These are phyloP conservation scores for Pelochelys cantorii DNA, from an alignment of 2,797 vertebrate genomes.

Conservation along the genomic window DNA sequence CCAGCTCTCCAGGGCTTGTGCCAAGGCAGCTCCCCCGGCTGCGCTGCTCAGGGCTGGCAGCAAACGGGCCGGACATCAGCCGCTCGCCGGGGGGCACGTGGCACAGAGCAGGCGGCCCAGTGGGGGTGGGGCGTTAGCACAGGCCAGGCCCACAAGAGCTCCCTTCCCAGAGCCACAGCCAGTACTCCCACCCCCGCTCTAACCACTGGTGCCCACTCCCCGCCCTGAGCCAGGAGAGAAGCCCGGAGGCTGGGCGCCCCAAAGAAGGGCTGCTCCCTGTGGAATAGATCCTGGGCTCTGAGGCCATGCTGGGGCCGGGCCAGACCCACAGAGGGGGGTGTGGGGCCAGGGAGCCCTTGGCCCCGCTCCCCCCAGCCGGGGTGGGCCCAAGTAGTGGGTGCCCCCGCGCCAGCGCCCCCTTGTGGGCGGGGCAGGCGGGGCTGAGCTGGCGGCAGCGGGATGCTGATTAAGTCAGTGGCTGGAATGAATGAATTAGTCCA, in stretches of 20 bases:
- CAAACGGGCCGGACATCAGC: background rate
- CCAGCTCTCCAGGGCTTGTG: too few species aligned
- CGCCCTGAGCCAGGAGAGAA: background rate
- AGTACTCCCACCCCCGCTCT: background rate
- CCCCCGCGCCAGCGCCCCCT: background rate
- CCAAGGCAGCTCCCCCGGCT: background rate
- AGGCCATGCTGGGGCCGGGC: too few species aligned
- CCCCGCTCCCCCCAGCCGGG: too few species aligned
- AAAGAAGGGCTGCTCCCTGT: too few species aligned
- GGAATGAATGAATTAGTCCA: constrained; percentile 78
- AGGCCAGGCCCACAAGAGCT: too few species aligned
- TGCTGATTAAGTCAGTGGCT: constrained; percentile 66
- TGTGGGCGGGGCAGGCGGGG: background rate
- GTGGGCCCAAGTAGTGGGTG: too few species aligned
- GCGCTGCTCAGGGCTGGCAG: background rate
- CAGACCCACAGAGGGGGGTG: too few species aligned
- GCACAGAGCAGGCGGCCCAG: too few species aligned
- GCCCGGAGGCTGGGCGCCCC: background rate
- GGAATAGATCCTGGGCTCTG: background rate
- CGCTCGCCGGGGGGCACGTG: too few species aligned
- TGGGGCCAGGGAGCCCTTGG: too few species aligned
- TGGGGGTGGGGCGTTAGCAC: background rate
- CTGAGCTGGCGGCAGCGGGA: constrained; percentile 12
- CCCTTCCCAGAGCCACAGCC: background rate
- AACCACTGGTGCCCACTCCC: background rate